phyloP scores from a whole-genome alignment of 2,797 vertebrate species.

The Rhinatrema bivittatum region DNA sequence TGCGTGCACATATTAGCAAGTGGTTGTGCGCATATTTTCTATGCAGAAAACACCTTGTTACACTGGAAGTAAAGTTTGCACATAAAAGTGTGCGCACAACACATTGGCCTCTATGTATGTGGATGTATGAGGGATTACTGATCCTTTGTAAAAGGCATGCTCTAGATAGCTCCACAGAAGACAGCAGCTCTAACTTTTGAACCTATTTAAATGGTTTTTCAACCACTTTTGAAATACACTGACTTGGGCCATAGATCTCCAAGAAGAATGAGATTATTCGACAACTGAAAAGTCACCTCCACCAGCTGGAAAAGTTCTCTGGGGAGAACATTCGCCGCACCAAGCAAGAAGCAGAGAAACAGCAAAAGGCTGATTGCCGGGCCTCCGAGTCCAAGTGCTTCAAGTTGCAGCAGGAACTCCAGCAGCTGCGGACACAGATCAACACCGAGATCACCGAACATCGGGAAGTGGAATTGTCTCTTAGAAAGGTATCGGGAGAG shows the following conservation, averaged over 20 bases:
- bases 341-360: slow-evolving; percentile 41
- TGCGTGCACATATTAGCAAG: too few species aligned
- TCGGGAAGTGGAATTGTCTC: slow-evolving; percentile 44
- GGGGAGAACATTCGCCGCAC: slow-evolving; percentile 38
- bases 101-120: too few species aligned
- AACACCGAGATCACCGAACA: slow-evolving; percentile 50
- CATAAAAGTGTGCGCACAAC: too few species aligned
- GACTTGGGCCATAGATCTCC: slow-evolving; percentile 53
- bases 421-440: slow-evolving; percentile 45
- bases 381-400: slow-evolving; percentile 37
- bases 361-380: slow-evolving; percentile 39
- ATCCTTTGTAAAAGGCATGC: too few species aligned
- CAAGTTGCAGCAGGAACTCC: slow-evolving; percentile 52
- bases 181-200: too few species aligned
- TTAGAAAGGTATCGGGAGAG: slow-evolving; percentile 57
- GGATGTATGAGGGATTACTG: too few species aligned
- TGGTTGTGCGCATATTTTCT: too few species aligned
- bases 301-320: slow-evolving; percentile 36
- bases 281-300: slow-evolving; percentile 48
- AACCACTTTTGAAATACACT: too few species aligned
- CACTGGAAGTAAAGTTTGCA: too few species aligned
- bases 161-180: too few species aligned
- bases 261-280: slow-evolving; percentile 49
- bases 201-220: too few species aligned
- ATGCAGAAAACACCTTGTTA: too few species aligned